phyloP scores from a whole-genome alignment of 2,888 invertebrate species.

The Harpalus rufipes region DNA sequence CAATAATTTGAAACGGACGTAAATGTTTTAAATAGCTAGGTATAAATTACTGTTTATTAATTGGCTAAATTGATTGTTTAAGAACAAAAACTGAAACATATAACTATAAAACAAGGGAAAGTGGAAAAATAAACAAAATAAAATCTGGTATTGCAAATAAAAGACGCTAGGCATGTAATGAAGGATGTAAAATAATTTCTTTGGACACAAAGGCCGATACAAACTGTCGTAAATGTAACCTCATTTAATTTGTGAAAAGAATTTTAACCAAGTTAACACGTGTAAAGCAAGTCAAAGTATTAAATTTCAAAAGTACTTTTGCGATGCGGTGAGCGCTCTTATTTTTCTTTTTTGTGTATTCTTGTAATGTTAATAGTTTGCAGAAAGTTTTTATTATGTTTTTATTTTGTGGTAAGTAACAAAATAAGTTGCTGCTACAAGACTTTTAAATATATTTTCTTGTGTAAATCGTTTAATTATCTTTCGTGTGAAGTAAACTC shows the following conservation, averaged over 20 bases:
- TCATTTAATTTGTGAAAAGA: constrained; percentile 51
- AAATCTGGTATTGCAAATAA: constrained; percentile 3
- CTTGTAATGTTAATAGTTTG: constrained; percentile 48
- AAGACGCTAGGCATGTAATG: constrained; percentile 10
- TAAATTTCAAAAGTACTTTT: constrained; percentile 40
- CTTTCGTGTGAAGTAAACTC: constrained; percentile 6
- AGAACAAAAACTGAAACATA: not conserved
- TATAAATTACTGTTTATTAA: no score
- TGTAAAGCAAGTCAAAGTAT: constrained; percentile 41
- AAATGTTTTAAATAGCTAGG: no score
- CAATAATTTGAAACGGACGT: no score
- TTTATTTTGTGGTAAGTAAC: constrained; percentile 43
- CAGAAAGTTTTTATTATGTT: constrained; percentile 34
- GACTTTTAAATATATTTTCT: constrained; percentile 26
- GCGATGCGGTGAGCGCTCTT: constrained; percentile 26
- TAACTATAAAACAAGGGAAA: not conserved
- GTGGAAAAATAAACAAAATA: not conserved
- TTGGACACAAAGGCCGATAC: constrained; percentile 7
- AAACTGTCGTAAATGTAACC: constrained; percentile 45
- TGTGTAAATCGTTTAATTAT: constrained; percentile 28
- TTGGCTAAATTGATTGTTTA: not conserved
- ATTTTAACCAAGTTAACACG: constrained; percentile 43
- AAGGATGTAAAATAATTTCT: constrained; percentile 35
- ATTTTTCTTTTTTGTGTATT: constrained; percentile 36
- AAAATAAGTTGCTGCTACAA: constrained; percentile 38